Percentiles rank a stretch among this genome's conserved stretches.
Conservation (phyloP, 1,140 invertebrate species). For the Drosophila bocki region DNA sequence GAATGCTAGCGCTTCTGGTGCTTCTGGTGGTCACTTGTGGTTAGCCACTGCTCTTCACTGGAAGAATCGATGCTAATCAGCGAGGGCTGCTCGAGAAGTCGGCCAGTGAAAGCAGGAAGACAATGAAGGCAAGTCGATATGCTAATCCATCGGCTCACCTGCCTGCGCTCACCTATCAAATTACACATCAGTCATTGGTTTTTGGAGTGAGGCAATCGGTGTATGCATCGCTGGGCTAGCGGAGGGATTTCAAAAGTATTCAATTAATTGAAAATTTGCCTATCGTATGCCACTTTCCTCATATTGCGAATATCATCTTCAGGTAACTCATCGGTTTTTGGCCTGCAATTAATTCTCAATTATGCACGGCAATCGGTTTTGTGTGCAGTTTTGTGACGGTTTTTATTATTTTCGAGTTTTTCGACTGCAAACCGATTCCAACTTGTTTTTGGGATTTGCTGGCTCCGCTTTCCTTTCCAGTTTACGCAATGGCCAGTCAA, state of each 20-base stretch:
- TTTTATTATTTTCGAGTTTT: conserved; percentile 21
- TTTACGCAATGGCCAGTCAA: conserved; percentile 48
- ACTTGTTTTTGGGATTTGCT: conserved; percentile 46
- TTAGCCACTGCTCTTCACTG: conserved; percentile 27
- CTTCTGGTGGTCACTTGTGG: conserved; percentile 20
- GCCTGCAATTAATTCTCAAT: conserved; percentile 21
- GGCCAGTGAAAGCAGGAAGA: conserved; percentile 71
- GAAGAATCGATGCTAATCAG: conserved; percentile 61
- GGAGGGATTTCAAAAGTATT: conserved; percentile 27
- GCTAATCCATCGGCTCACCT: conserved; percentile 42
- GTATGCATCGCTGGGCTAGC: conserved; percentile 42
- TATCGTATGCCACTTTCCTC: conserved; percentile 9
- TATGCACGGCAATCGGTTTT: conserved; percentile 15
- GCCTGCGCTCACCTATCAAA: conserved; percentile 7
- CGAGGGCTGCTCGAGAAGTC: conserved; percentile 41
- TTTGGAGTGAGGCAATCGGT: conserved; percentile 17
- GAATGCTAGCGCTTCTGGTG: conserved; percentile 45
- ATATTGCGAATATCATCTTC: conserved; percentile 4
- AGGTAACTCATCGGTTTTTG: not conserved
- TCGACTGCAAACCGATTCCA: conserved; percentile 31
- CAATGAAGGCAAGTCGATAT: conserved; percentile 29
- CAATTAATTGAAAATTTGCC: conserved; percentile 29
- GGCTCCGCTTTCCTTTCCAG: conserved; percentile 52
- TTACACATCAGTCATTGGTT: conserved; percentile 33
- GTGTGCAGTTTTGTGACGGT: conserved; percentile 22